phyloP scores from a whole-genome alignment of 2,797 vertebrate species.

The Chaetodon trifasciatus region DNA sequence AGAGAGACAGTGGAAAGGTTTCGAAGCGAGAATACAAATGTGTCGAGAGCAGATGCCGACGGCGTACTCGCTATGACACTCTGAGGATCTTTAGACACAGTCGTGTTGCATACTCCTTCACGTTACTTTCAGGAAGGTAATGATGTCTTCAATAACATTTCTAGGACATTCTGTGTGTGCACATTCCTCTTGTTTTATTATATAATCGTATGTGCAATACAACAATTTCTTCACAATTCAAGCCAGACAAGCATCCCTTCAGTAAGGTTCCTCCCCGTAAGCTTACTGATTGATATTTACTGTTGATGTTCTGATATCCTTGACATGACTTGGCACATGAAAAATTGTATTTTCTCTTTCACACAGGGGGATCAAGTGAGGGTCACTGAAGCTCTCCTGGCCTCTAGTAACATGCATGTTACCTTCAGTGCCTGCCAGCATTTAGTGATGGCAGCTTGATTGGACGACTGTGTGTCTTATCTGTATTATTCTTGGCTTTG shows the following conservation, averaged over 20 bases:
- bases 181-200: not conserved
- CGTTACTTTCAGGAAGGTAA: not conserved
- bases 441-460: not conserved
- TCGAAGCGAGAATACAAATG: conserved; percentile 61
- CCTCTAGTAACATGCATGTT: conserved; percentile 1
- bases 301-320: not conserved
- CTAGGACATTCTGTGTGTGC: not conserved
- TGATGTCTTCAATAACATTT: not conserved
- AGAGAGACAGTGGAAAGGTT: conserved; percentile 48
- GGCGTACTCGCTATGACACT: conserved; percentile 35
- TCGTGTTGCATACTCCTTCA: conserved; percentile 1
- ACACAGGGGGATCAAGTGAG: not conserved
- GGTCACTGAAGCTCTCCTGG: not conserved
- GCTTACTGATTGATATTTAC: not conserved
- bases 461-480: conserved; percentile 3
- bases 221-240: not conserved
- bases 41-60: conserved; percentile 19
- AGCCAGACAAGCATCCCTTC: not conserved
- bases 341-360: not conserved
- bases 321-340: not conserved
- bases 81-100: conserved; percentile 34
- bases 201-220: not conserved
- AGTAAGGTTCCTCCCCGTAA: not conserved
- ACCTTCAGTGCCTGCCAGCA: not conserved
- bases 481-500: not conserved